Evolutionary conservation across 2,113 vertebrate genomes (phyloP).

Genomic region (Salvelinus sp.): DNA sequence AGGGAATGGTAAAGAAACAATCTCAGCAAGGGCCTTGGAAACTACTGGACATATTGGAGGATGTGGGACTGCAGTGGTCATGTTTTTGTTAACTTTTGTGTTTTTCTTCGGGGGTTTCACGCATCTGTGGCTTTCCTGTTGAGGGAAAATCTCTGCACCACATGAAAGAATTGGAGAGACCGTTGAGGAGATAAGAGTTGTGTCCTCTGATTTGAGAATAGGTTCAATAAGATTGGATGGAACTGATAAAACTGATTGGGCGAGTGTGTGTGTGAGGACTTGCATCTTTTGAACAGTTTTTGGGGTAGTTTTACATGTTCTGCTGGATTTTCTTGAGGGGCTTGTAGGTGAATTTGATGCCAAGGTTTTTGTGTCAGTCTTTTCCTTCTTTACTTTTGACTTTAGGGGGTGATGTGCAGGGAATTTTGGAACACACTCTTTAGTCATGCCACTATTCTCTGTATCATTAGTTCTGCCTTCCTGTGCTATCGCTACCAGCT

Average conservation of each 20-base stretch:
- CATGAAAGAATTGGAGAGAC: background rate
- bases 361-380: background rate
- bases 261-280: background rate
- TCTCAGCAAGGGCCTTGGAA: background rate
- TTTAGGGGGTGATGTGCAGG: background rate
- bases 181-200: background rate
- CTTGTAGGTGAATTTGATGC: background rate
- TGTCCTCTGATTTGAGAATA: background rate
- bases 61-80: background rate
- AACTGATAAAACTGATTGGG: background rate
- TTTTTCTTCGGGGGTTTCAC: background rate
- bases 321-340: constrained; percentile 6
- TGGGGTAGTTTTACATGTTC: constrained; percentile 1
- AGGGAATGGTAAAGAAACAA: background rate
- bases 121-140: background rate
- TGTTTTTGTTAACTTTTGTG: background rate
- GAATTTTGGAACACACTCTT: background rate
- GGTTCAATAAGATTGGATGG: background rate
- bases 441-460: background rate
- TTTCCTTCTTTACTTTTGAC: background rate
- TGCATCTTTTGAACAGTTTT: background rate
- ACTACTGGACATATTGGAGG: background rate
- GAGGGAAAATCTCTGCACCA: background rate
- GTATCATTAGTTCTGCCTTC: background rate
- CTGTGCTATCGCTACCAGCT: background rate